Evolutionary conservation across 2,113 vertebrate genomes (phyloP).

Genomic region (Tamias sibiricus): DNA sequence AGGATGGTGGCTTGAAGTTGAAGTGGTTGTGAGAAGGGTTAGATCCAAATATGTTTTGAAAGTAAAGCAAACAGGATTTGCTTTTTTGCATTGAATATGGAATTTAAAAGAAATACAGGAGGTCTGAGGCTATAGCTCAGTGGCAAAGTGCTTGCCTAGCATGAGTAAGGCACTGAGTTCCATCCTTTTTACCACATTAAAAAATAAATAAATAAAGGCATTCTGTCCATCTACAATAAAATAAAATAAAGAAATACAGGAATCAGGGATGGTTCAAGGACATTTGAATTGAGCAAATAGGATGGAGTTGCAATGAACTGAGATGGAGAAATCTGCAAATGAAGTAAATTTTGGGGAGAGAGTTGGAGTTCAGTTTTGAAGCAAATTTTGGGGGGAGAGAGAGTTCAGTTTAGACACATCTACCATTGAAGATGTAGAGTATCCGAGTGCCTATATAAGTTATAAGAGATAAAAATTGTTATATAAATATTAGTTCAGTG

Average conservation of each 20-base stretch:
- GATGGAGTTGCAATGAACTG: background rate
- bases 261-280: background rate
- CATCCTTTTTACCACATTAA: no score
- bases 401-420: background rate
- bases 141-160: no score
- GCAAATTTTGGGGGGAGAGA: background rate
- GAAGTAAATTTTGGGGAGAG: background rate
- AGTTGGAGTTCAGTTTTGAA: background rate
- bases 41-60: slow-evolving; percentile 24
- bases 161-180: no score
- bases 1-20: background rate
- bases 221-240: no score
- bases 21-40: background rate
- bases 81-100: background rate
- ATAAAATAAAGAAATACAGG: background rate
- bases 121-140: no score
- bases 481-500: background rate
- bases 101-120: background rate
- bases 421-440: background rate
- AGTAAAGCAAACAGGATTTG: background rate
- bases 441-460: background rate
- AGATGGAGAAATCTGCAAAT: background rate
- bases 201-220: no score
- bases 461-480: background rate
- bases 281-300: background rate